Evolutionary conservation across 2,113 vertebrate genomes (phyloP), one percentile per base, ranked within the genome.

Genomic region (Anarrhichthys ocellatus): DNA sequence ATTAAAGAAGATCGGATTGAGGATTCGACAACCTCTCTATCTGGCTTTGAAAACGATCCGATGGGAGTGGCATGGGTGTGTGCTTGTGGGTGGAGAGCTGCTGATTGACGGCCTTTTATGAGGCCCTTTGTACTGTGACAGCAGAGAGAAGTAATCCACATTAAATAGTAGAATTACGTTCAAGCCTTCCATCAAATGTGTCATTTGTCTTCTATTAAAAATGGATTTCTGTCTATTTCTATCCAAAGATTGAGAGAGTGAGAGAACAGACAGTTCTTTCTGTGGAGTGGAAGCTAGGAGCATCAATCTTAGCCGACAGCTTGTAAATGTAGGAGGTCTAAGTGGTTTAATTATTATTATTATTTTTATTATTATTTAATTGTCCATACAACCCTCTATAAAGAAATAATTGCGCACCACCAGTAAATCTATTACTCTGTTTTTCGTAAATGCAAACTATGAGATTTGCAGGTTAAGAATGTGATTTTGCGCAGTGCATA

Each of bases 1-100:
- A 87, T 90, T 89, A 84, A 86, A 87, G 73, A 27, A 76, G 58
- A 78, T 77, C 67, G 66, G 54, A 87, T 73, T 62, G 52, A 87
- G 50, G 73, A 82, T 80, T 83, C 29, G 10, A 81, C 61, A 76
- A 50, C 36, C 42, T 77, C 86, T 81, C 42, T 59, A 10, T 69
- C 17, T 72, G 40, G 46, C 68, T 89, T 89, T 87, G 82, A 83
- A 84, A 85, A 71, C 36, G 1, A 42, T 79, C 80, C 4, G 40
- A 66, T 46, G 64, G 80, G 80, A 87, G 84, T 81, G 72, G 68
- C 54, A 61, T 56, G 79, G 85, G 72, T 29, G 58, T 88, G 71
- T 83, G 73, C 59, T 52, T 56, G 48, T 70, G 48, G 50, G 73
- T 63, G 66, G 54, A 17, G 40, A 59, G 62, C 48, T 22, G 83